These are phyloP conservation scores for Myotis pilosus DNA, from an alignment of 2,797 vertebrate species.

Conservation along the genomic window DNA sequence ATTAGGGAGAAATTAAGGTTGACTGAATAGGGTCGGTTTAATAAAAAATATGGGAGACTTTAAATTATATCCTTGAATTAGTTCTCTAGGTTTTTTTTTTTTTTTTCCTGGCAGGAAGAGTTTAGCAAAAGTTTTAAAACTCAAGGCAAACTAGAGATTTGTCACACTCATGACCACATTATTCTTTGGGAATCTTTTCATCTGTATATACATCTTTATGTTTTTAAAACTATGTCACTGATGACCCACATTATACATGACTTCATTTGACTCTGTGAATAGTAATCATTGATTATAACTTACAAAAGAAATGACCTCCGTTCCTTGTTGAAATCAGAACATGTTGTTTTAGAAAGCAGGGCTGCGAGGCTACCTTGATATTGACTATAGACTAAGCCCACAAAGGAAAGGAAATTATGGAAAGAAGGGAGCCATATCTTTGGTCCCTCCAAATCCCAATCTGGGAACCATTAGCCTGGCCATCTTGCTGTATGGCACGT, in stretches of 20 bases:
- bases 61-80: slow-evolving; percentile 40
- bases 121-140: slow-evolving; percentile 39
- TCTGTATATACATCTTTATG: background rate
- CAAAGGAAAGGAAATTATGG: slow-evolving; percentile 61
- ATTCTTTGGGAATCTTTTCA: slow-evolving; percentile 27
- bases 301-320: slow-evolving; percentile 15
- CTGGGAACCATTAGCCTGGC: slow-evolving; percentile 74
- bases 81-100: slow-evolving; percentile 41
- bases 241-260: background rate
- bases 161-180: background rate
- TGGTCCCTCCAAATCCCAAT: slow-evolving; percentile 60
- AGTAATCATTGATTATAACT: slow-evolving; percentile 2
- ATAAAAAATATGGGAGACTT: slow-evolving; percentile 35
- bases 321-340: slow-evolving; percentile 48
- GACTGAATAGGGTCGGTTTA: background rate
- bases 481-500: slow-evolving; percentile 58
- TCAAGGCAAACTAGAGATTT: slow-evolving; percentile 28
- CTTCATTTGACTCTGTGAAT: slow-evolving; percentile 10
- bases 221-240: background rate
- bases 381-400: slow-evolving; percentile 40
- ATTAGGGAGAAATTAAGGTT: slow-evolving; percentile 34
- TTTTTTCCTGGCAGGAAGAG: slow-evolving; percentile 3
- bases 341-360: slow-evolving; percentile 66
- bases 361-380: slow-evolving; percentile 28
- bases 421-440: slow-evolving; percentile 22